Conservation (phyloP, 2,797 vertebrate genomes). For the Clarias laeviceps region DNA sequence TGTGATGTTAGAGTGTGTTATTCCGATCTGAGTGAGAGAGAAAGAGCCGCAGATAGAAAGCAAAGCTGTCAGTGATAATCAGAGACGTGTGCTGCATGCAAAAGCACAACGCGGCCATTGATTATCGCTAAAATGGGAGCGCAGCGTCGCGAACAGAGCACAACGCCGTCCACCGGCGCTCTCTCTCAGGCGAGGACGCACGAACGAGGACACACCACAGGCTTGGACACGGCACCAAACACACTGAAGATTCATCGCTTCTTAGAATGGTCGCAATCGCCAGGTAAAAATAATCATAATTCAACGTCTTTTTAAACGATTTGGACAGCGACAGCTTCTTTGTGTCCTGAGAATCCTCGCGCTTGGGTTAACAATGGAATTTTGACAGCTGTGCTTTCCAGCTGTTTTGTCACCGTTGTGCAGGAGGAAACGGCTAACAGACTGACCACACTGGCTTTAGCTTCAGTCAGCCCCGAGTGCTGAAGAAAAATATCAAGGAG, state of each 20-base stretch:
- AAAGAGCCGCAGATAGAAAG: not conserved
- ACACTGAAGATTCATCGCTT: conserved; percentile 18
- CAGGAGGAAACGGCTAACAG: not conserved
- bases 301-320: not conserved
- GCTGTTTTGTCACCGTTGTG: conserved; percentile 35
- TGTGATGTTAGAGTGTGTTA: not conserved
- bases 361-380: conserved; percentile 51
- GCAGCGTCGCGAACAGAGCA: conserved; percentile 51
- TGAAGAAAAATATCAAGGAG: conserved; percentile 18
- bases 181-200: conserved; percentile 51
- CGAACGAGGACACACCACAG: conserved; percentile 52
- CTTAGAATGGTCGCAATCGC: conserved; percentile 32
- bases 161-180: conserved; percentile 49
- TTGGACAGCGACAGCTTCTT: not conserved
- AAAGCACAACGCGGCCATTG: conserved; percentile 69
- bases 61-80: conserved; percentile 71
- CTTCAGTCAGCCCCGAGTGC: not conserved
- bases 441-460: not conserved
- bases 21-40: not conserved
- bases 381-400: conserved; percentile 45
- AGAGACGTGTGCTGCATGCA: conserved; percentile 58
- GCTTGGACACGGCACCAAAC: not conserved
- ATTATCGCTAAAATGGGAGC: conserved; percentile 66
- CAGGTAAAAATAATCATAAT: conserved; percentile 55
- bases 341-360: conserved; percentile 13